Percentiles rank a stretch among this genome's conserved stretches.
phyloP scores from a whole-genome alignment of 2,888 invertebrate genomes.

The Callosobruchus maculatus region DNA sequence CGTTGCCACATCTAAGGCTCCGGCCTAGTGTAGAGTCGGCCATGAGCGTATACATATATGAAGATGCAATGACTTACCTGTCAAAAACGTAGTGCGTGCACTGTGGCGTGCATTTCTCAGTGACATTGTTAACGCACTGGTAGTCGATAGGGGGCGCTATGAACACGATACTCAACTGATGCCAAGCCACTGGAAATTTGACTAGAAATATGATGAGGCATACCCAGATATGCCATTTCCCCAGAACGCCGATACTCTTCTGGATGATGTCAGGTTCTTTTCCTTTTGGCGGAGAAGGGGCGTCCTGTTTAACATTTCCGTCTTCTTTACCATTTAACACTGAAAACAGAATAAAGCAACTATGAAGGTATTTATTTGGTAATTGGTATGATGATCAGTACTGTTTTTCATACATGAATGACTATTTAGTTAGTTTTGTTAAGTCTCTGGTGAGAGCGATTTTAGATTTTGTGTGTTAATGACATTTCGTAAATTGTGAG shows the following conservation, averaged over 20 bases:
- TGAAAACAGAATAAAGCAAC: not conserved
- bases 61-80: constrained; percentile 52
- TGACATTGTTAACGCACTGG: constrained; percentile 45
- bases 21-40: too few relatives aligned
- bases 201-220: constrained; percentile 59
- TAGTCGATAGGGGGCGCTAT: constrained; percentile 65
- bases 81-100: constrained; percentile 61
- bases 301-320: not conserved
- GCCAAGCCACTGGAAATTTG: constrained; percentile 79
- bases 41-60: too few relatives aligned
- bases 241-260: constrained; percentile 67
- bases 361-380: too few relatives aligned
- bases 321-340: not conserved
- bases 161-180: constrained; percentile 75
- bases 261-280: constrained; percentile 59
- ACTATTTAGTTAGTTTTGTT: too few relatives aligned
- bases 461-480: too few relatives aligned
- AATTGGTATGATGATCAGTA: too few relatives aligned
- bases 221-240: constrained; percentile 72
- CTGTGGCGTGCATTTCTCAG: constrained; percentile 54
- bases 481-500: too few relatives aligned
- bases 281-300: not conserved
- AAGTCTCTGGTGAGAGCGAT: too few relatives aligned
- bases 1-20: too few relatives aligned
- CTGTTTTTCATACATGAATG: too few relatives aligned